Conservation (phyloP, 1,140 invertebrate species). For the Pseudomyrmex sp. region DNA sequence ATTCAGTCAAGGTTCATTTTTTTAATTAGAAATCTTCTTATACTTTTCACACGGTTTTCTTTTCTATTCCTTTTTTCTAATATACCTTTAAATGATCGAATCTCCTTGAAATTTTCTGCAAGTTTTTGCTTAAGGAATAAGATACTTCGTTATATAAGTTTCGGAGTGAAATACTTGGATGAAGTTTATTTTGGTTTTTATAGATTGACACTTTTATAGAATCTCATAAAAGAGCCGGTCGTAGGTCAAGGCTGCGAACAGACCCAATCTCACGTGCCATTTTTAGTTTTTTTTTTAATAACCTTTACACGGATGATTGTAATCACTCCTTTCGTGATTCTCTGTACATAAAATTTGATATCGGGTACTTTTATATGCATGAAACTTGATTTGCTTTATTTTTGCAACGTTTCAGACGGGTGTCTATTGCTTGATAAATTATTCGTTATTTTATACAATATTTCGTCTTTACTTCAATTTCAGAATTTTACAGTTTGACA, state of each 20-base stretch:
- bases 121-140: no score
- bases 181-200: no score
- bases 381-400: neutral
- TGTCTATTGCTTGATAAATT: neutral
- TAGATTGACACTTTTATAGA: no score
- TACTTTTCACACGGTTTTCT: no score
- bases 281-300: neutral
- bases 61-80: no score
- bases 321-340: slow-evolving; percentile 14
- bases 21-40: neutral
- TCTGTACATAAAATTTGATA: slow-evolving; percentile 38
- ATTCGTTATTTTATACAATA: neutral
- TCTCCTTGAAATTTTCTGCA: no score
- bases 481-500: no score
- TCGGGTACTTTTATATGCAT: slow-evolving; percentile 11
- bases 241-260: slow-evolving; percentile 9
- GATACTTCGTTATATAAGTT: no score
- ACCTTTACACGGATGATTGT: slow-evolving; percentile 23
- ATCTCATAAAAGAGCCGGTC: neutral
- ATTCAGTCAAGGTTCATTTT: neutral
- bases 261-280: slow-evolving; percentile 10
- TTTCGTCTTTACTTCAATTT: neutral
- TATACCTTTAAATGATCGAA: no score
- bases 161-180: no score
- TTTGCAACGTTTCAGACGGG: neutral